Percentiles rank a stretch among this genome's conserved stretches.
phyloP scores from a whole-genome alignment of 2,888 invertebrate genomes.

The Alviniconcha strummeri region DNA sequence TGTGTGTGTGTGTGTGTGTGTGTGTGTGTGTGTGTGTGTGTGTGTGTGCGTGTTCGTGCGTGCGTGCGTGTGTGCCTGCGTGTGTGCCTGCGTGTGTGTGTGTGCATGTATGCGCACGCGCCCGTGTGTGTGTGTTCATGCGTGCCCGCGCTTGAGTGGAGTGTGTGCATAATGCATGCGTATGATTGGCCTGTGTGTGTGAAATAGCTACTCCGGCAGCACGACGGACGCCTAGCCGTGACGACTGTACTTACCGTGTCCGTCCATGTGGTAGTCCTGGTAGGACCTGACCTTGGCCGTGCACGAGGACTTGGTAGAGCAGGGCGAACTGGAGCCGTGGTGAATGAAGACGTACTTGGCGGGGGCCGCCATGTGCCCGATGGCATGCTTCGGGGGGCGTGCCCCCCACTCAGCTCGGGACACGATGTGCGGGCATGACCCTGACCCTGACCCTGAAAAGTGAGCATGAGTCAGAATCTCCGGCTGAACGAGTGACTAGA shows the following conservation, averaged over 20 bases:
- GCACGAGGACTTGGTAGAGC: constrained; percentile 42
- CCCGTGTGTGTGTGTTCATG: not conserved
- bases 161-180: no score
- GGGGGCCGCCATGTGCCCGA: constrained; percentile 42
- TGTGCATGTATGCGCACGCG: no score
- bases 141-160: no score
- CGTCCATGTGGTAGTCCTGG: constrained; percentile 55
- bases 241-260: no score
- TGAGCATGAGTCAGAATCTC: no score
- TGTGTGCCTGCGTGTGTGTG: constrained; percentile 15
- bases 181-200: not conserved
- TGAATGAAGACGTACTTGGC: constrained; percentile 60
- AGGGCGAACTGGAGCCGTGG: constrained; percentile 74
- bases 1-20: no score
- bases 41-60: not conserved
- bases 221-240: no score
- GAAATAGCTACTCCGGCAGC: no score
- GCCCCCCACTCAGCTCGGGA: constrained; percentile 60
- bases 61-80: constrained; percentile 15
- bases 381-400: constrained; percentile 43
- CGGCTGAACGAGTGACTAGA: no score
- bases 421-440: constrained; percentile 47
- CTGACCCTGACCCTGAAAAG: not conserved
- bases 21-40: not conserved
- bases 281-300: constrained; percentile 37